phyloP scores from a whole-genome alignment of 2,888 invertebrate species.

The Paralinhomoeus sp. region DNA sequence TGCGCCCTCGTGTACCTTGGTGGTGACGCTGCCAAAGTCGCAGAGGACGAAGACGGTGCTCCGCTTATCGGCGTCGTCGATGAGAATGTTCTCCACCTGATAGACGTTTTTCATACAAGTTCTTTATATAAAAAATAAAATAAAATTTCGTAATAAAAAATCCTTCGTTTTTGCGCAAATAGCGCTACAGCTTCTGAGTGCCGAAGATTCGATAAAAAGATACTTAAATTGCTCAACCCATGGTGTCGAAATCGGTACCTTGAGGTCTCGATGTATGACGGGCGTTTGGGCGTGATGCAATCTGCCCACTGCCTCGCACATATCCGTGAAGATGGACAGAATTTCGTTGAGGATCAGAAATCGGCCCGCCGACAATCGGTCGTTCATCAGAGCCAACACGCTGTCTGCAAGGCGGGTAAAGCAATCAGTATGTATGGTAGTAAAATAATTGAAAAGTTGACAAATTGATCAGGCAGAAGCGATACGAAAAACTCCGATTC shows the following conservation, averaged over 20 bases:
- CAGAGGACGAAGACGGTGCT: conserved; percentile 47
- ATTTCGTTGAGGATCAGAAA: conserved; percentile 37
- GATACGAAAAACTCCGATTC: too few species aligned
- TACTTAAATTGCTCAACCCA: too few species aligned
- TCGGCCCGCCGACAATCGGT: conserved; percentile 30
- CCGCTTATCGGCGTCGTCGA: conserved; percentile 46
- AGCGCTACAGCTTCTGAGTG: too few species aligned
- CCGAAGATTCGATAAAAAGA: too few species aligned
- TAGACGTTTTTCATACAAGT: too few species aligned
- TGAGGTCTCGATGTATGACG: conserved; percentile 70
- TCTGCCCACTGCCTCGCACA: conserved; percentile 65
- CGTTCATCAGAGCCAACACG: conserved; percentile 65
- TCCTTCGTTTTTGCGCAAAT: too few species aligned
- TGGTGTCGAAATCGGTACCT: conserved; percentile 35
- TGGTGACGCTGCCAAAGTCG: conserved; percentile 83
- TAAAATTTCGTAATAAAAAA: background rate
- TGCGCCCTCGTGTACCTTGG: too few species aligned
- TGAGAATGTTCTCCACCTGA: conserved; percentile 62
- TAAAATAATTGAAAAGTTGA: background rate
- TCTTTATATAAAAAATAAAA: background rate
- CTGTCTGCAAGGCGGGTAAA: conserved; percentile 31
- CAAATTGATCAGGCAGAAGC: too few species aligned
- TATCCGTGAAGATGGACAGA: conserved; percentile 66
- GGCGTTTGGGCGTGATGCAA: conserved; percentile 77
- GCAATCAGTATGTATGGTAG: background rate